Base-by-base conservation (phyloP, 2,888 invertebrate species). In the Agrotis exclamationis region DNA sequence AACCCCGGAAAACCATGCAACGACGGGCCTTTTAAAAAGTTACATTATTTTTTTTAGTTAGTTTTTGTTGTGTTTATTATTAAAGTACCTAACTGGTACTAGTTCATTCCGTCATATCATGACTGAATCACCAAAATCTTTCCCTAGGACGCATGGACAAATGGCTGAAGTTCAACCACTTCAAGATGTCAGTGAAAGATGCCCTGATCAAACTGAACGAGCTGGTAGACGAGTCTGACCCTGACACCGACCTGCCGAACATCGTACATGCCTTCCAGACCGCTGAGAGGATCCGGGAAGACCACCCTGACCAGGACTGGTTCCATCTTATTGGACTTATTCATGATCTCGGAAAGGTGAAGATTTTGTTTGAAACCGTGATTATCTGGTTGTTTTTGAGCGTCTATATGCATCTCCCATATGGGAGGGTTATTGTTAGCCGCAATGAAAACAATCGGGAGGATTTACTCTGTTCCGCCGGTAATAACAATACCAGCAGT, bases 211-310 rank as follows among this genome's bases (percentile, higher is more conserved):
- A 97, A 89, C 95, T 99, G 67, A 99, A 99, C 92, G 97, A 98
- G 72, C 95, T 99, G 76, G 97, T 99, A 28, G 99, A 99, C 89
- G 99, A 99, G 94, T 99, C 99, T 22, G 99, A 99, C 95, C 99
- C 99, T 0, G 99, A 99, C 94, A 97, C 98, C 0, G 97, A 98
- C 88, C 94, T 99, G 82, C 99, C 99, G 0, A 99, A 99, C 94
- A 98, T 99, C 78, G 97, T 99, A 63, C 99, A 99, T 93, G 99
- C 99, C 67, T 99, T 98, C 94, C 99, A 99, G 96, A 99, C 99
- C 0, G 99, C 99, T 0, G 99, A 99, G 95, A 96, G 98, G 67
- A 98, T 99, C 85, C 97, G 99, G 0, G 91, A 97, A 60, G 98
- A 98, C 53, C 97, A 98, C 90, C 99, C 99, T 0, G 96, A 98